Conservation (phyloP, 2,797 vertebrate species). For the Gadopsis bispinosus region DNA sequence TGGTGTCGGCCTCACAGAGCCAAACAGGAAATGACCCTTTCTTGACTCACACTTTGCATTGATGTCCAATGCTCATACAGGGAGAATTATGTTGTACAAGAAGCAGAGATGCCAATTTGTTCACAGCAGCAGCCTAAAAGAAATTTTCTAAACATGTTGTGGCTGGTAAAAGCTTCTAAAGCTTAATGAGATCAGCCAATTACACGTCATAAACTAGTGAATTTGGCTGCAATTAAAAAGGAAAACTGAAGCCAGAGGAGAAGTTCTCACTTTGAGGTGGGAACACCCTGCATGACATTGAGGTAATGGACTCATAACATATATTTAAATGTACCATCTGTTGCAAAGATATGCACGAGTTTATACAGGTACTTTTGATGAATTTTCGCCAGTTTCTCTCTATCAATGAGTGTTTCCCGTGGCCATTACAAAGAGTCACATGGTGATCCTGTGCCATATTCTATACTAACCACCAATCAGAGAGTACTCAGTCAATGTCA, state of each 20-base stretch:
- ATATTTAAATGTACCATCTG: constrained; percentile 68
- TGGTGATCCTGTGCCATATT: constrained; percentile 18
- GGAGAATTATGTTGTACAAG: constrained; percentile 19
- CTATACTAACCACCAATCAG: constrained; percentile 39
- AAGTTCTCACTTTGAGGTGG: constrained; percentile 39
- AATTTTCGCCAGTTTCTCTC: constrained; percentile 34
- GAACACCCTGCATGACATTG: constrained; percentile 57
- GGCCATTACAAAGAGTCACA: constrained; percentile 10
- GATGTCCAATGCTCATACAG: constrained; percentile 8
- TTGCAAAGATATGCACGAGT: constrained; percentile 38
- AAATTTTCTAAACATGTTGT: constrained; percentile 7
- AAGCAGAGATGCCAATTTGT: constrained; percentile 39
- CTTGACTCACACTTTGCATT: constrained; percentile 34
- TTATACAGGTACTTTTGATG: constrained; percentile 45
- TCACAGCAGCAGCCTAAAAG: constrained; percentile 29
- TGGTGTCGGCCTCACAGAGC: constrained; percentile 26
- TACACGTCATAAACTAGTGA: constrained; percentile 20
- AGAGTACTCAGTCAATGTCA: neutral
- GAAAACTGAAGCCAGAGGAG: constrained; percentile 15
- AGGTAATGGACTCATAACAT: constrained; percentile 65
- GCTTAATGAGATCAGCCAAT: constrained; percentile 28
- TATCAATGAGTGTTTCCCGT: constrained; percentile 3
- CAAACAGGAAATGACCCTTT: constrained; percentile 50
- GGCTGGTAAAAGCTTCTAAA: neutral
- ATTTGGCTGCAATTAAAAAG: constrained; percentile 29